phyloP scores from a whole-genome alignment of 1,140 invertebrate genomes.

The Brachystomella parvula region DNA sequence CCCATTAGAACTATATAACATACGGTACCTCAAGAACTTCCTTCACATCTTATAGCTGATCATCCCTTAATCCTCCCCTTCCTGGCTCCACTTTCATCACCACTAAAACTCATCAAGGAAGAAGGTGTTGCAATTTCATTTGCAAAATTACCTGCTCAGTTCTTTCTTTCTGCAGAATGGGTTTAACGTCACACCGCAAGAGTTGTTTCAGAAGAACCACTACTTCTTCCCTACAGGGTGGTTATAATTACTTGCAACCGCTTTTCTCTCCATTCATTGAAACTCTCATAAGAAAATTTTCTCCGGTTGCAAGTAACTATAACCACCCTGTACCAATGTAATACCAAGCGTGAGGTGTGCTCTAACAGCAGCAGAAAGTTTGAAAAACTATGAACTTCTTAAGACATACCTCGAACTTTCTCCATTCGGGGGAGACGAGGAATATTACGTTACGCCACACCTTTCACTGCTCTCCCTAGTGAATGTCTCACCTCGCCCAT shows the following conservation, averaged over 20 bases:
- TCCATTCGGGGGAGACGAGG: not conserved
- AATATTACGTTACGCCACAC: not conserved
- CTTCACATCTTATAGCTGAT: not conserved
- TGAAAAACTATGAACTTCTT: constrained; percentile 1
- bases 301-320: too few relatives aligned
- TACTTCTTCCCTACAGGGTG: not conserved
- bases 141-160: not conserved
- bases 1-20: constrained; percentile 5
- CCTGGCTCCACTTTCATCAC: not conserved
- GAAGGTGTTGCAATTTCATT: constrained; percentile 2
- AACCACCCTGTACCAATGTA: too few relatives aligned
- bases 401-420: constrained; percentile 1
- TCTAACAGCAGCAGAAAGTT: not conserved
- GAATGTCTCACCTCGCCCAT: not conserved
- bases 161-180: not conserved
- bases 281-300: too few relatives aligned
- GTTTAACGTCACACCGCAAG: not conserved
- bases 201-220: not conserved
- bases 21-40: not conserved
- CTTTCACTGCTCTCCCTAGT: not conserved
- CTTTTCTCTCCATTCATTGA: too few relatives aligned
- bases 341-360: not conserved
- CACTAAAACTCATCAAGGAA: constrained; percentile 1
- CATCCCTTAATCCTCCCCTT: not conserved
- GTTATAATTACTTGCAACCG: too few relatives aligned